Evolutionary conservation across 2,797 vertebrate genomes (phyloP), one percentile per base, ranked within the genome.

Genomic region (Sarcophilus harrisii): DNA sequence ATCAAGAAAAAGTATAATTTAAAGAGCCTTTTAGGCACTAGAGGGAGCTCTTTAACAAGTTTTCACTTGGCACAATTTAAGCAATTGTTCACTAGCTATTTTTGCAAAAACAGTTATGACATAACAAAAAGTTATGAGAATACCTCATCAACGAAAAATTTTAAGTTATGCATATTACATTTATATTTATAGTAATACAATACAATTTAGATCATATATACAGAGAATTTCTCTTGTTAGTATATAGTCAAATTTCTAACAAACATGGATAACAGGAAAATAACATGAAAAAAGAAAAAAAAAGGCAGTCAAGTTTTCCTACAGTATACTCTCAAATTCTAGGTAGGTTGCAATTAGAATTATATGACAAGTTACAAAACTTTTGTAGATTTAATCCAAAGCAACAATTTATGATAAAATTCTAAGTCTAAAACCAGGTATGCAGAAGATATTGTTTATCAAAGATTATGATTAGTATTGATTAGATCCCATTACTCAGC

Each of bases 1-100:
- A 98, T 95, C 97, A 97, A 98, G 98, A 98, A 97, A 97, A 98
- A 97, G 96, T 97, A 98, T 98, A 98, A 98, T 97, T 55, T 95
- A 92, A 94, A 98, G 98, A 96, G 95, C 98, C 98, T 98, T 98
- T 95, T 90, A 97, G 95, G 98, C 98, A 97, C 98, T 98, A 98
- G 98, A 94, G 98, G 98, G 98, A 94, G 98, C 98, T 97, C 97
- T 98, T 94, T 89, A 97, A 97, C 96, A 94, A 97, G 97, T 97
- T 98, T 98, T 96, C 87, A 93, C 97, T 98, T 96, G 98, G 98
- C 54, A 96, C 94, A 97, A 97, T 98, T 97, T 97, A 98, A 97
- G 97, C 98, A 98, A 97, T 96, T 59, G 96, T 94, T 54, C n/a
- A 91, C 94, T 95, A 21, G 14, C 5, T 55, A 55, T 4, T 52